phyloP scores from a whole-genome alignment of 2,888 invertebrate species.

The Aphrophora alni region DNA sequence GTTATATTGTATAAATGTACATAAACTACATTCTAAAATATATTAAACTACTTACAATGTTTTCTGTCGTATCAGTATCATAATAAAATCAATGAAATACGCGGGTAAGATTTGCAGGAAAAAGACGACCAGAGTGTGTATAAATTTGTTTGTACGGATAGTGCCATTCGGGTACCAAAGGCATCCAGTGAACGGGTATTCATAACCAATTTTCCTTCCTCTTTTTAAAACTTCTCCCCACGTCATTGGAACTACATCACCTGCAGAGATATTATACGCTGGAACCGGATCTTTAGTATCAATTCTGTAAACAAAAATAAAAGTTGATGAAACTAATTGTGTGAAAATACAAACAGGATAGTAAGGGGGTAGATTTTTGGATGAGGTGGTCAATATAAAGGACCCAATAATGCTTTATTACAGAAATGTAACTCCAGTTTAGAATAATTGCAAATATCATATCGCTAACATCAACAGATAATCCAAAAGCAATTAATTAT shows the following conservation, averaged over 20 bases:
- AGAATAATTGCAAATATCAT: no score
- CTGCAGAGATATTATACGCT: conserved; percentile 78
- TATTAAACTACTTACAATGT: conserved; percentile 73
- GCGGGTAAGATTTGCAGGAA: conserved; percentile 80
- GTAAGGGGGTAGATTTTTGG: no score
- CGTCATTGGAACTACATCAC: conserved; percentile 72
- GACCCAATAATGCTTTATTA: no score
- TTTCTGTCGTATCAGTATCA: conserved; percentile 72
- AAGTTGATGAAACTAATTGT: no score
- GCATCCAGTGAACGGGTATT: conserved; percentile 77
- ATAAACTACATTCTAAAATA: no score
- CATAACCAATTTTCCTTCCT: conserved; percentile 65
- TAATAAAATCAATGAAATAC: conserved; percentile 73
- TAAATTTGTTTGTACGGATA: conserved; percentile 69
- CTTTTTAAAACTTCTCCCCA: conserved; percentile 72
- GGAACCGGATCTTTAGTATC: conserved; percentile 41
- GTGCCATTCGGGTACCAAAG: conserved; percentile 83
- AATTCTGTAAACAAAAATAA: conserved; percentile 33
- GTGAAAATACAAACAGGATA: no score
- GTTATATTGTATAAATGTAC: no score
- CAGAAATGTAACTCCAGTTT: no score
- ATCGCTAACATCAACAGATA: no score
- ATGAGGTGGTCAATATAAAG: no score
- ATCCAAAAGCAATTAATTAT: no score
- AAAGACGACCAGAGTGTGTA: conserved; percentile 70